Base-by-base conservation (phyloP, 2,888 invertebrate genomes). In the Diabrotica balteata region DNA sequence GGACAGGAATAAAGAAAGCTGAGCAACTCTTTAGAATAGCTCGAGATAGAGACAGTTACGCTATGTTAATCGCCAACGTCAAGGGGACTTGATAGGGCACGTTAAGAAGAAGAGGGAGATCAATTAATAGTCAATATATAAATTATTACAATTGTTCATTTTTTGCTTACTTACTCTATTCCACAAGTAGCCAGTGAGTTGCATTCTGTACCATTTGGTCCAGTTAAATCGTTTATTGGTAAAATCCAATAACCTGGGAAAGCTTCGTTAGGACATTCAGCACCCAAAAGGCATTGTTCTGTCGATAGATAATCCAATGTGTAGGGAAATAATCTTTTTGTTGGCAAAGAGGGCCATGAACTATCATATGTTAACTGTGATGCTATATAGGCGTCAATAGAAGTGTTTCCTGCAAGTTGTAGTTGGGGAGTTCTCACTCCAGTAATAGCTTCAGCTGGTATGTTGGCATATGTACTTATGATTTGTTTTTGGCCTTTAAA, bases 311-410 rank as follows among this genome's bases (percentile, higher is more conserved):
- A 89, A 76, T 92, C 88, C 63, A 91, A 79, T 1, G 91, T 91
- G 80, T 91, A 92, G 0, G 92, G 92, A 88, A 89, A 92, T 1
- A 89, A 79, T 17, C 86, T 87, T 44, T 86, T 86, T 63, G 84
- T 72, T 0, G 73, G 73, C 22, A 82, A 80, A 0, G 89, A 87
- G 0, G 89, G 86, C 89, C 91, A 88, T 4, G 89, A 87, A 65
- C 86, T 86, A 76, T 92, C 92, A 78, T 90, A 92, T 1, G 77
- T 67, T 5, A 91, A 82, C 0, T 83, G 85, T 32, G 83, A 78
- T 9, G 86, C 82, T 0, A 81, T 73, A 78, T 91, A 86, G 66
- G 89, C 87, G 67, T 85, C 79, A 80, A 88, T 90, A 65, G 87
- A 88, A 6, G 79, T 76, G 76, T 92, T 86, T 8, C 89, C 90